These are phyloP conservation scores for Calliphora vicina DNA, from an alignment of 1,140 invertebrate genomes.

Conservation along the genomic window DNA sequence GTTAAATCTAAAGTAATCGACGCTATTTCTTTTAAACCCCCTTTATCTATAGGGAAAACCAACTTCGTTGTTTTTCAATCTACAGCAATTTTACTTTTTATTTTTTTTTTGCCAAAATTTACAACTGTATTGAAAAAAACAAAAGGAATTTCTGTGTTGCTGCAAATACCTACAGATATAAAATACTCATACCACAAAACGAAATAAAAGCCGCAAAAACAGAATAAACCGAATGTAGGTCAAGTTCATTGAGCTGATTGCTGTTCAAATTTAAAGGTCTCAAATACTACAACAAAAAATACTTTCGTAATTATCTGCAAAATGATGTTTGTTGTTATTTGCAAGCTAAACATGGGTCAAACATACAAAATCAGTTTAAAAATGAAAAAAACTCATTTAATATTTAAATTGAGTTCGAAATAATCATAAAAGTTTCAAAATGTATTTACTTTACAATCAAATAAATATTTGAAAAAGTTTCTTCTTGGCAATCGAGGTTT, in stretches of 20 bases:
- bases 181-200: too few species aligned
- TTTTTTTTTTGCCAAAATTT: too few species aligned
- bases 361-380: neutral
- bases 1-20: too few species aligned
- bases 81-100: too few species aligned
- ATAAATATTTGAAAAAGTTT: too few species aligned
- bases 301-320: neutral
- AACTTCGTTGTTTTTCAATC: too few species aligned
- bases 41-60: too few species aligned
- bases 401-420: neutral
- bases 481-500: too few species aligned
- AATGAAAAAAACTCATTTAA: neutral
- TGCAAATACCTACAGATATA: neutral
- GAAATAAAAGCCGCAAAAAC: neutral
- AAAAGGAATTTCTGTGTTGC: neutral
- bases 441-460: neutral
- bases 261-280: neutral
- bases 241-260: neutral
- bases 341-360: neutral
- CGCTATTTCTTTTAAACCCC: too few species aligned
- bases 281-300: neutral
- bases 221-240: neutral
- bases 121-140: neutral
- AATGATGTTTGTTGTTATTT: too few species aligned
- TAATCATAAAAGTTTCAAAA: neutral